Evolutionary conservation across 2,888 invertebrate species (phyloP).

Genomic region (Stratiomys singularior): DNA sequence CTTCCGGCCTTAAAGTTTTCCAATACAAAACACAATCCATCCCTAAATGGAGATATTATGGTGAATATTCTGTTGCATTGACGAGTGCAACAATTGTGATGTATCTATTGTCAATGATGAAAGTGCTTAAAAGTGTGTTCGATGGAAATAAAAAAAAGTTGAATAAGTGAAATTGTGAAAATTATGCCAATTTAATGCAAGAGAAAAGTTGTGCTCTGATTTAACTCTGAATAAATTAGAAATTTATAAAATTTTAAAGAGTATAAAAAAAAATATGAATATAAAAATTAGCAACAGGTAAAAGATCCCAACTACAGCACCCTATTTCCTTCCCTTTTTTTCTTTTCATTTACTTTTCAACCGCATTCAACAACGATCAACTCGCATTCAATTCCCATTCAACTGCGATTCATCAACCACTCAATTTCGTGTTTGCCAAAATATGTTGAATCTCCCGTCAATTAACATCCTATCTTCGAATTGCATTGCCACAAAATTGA

Average conservation of each 20-base stretch:
- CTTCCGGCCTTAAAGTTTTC: too few species aligned
- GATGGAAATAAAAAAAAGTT: background rate
- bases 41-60: too few species aligned
- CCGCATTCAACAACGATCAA: slow-evolving; percentile 4
- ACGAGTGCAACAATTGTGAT: too few species aligned
- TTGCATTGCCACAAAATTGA: background rate
- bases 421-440: too few species aligned
- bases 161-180: background rate
- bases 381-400: slow-evolving; percentile 26
- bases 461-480: slow-evolving; percentile 5
- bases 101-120: too few species aligned
- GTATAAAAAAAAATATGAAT: slow-evolving; percentile 1
- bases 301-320: background rate
- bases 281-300: slow-evolving; percentile 14
- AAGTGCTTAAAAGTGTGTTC: background rate
- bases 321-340: slow-evolving; percentile 20
- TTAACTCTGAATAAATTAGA: background rate
- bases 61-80: too few species aligned
- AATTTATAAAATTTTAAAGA: background rate
- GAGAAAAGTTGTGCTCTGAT: background rate
- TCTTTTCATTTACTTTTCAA: slow-evolving; percentile 28
- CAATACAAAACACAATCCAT: too few species aligned
- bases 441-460: background rate
- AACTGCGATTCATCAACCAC: background rate
- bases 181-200: too few species aligned